A percentile compares a stretch with the other conserved stretches of the same genome.
phyloP scores from a whole-genome alignment of 2,113 vertebrate genomes.

The Leiothrix lutea region DNA sequence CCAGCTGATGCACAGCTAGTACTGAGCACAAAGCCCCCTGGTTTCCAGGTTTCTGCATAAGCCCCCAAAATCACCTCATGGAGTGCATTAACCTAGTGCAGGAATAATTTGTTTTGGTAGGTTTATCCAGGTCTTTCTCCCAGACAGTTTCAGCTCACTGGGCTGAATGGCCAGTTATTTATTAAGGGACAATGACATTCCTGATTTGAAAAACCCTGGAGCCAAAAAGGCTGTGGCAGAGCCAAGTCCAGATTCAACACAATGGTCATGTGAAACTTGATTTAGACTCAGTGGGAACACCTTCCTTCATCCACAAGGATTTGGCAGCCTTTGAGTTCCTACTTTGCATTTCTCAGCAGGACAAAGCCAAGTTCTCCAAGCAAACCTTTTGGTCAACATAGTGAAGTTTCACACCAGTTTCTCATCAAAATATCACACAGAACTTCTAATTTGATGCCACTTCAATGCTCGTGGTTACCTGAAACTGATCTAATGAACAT shows the following conservation, averaged over 20 bases:
- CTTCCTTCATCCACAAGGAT: background rate
- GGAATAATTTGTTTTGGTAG: background rate
- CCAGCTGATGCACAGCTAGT: fast-evolving
- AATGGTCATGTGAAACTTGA: fast-evolving
- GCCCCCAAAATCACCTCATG: background rate
- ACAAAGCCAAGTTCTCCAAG: background rate
- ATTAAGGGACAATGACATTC: background rate
- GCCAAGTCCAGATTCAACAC: background rate
- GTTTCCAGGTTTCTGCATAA: background rate
- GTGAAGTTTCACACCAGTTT: constrained; percentile 14
- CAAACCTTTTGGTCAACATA: background rate
- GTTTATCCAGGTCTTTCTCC: background rate
- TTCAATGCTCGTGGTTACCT: background rate
- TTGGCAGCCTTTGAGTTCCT: background rate
- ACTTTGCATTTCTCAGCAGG: background rate
- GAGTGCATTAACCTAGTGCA: background rate
- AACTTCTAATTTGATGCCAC: background rate
- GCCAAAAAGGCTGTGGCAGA: background rate
- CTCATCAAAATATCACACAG: background rate
- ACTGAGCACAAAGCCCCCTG: background rate
- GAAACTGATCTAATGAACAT: background rate
- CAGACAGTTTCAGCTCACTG: background rate
- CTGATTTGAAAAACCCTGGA: background rate
- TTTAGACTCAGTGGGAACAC: background rate
- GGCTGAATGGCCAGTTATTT: background rate